phyloP scores from a whole-genome alignment of 2,888 invertebrate genomes.

The Gortyna flavago region DNA sequence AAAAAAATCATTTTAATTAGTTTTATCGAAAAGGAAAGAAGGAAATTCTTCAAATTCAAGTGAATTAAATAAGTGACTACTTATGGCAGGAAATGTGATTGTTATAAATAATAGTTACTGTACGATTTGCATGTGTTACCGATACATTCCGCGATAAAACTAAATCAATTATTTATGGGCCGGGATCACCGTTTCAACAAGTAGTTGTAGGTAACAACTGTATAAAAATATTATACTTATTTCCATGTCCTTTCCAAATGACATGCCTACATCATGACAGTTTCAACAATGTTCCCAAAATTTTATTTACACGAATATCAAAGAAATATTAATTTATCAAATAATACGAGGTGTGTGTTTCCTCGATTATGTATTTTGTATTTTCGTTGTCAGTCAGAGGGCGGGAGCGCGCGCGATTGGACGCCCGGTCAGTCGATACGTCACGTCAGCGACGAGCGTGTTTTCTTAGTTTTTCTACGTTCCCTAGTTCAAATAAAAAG shows the following conservation, averaged over 20 bases:
- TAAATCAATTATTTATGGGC: constrained; percentile 37
- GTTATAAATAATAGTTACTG: background rate
- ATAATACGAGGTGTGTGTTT: constrained; percentile 68
- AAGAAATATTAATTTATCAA: constrained; percentile 69
- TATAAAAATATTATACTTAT: background rate
- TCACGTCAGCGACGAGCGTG: constrained; percentile 33
- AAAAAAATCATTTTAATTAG: background rate
- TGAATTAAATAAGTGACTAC: background rate
- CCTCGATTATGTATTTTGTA: constrained; percentile 81
- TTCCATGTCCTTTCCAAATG: background rate
- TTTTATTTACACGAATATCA: constrained; percentile 53
- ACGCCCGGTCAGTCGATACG: constrained; percentile 67
- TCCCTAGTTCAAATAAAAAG: constrained; percentile 47
- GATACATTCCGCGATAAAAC: constrained; percentile 33
- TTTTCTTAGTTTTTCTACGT: constrained; percentile 46
- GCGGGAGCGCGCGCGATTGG: constrained; percentile 73
- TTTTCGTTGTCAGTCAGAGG: constrained; percentile 81
- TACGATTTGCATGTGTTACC: constrained; percentile 6
- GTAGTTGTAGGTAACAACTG: background rate
- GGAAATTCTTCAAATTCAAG: background rate
- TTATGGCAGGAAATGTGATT: background rate
- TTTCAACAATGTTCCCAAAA: constrained; percentile 28
- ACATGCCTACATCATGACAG: constrained; percentile 8
- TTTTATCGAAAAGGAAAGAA: background rate
- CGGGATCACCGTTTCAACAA: constrained; percentile 23